Conservation (phyloP, 2,797 vertebrate genomes). For the Strix occidentalis region DNA sequence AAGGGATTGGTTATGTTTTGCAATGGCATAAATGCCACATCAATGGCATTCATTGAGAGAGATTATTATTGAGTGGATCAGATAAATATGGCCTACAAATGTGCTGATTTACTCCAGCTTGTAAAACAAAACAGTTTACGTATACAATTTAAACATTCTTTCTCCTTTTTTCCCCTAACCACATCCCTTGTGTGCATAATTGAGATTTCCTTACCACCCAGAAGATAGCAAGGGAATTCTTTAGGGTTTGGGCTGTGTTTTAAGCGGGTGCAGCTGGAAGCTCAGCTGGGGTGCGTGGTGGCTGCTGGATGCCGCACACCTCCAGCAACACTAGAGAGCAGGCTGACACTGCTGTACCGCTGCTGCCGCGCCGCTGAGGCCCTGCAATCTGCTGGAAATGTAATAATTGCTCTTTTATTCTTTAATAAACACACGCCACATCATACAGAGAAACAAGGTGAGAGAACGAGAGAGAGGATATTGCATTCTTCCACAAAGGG, state of each 20-base stretch:
- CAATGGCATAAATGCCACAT: conserved; percentile 78
- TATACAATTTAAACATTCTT: conserved; percentile 79
- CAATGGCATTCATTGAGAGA: conserved; percentile 65
- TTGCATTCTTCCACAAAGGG: conserved; percentile 14
- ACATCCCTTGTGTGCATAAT: conserved; percentile 78
- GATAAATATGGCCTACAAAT: conserved; percentile 86
- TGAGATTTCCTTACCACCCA: conserved; percentile 80
- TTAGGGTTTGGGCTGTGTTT: conserved; percentile 76
- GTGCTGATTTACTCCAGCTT: conserved; percentile 80
- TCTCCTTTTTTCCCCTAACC: conserved; percentile 65
- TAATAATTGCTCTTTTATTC: conserved; percentile 32
- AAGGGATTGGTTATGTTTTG: conserved; percentile 69
- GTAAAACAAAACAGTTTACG: conserved; percentile 81
- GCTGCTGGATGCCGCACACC: conserved; percentile 44
- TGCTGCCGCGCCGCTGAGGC: not conserved
- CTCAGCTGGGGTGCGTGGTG: not conserved
- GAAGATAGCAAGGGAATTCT: conserved; percentile 59
- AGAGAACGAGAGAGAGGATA: not conserved
- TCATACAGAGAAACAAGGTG: conserved; percentile 1
- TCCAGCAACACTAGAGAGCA: conserved; percentile 77
- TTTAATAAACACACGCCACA: conserved; percentile 50
- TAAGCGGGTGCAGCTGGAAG: conserved; percentile 77
- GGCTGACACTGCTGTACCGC: conserved; percentile 68
- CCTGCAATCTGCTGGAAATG: not conserved
- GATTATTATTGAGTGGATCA: conserved; percentile 65